Evolutionary conservation across 2,888 invertebrate species (phyloP).

Genomic region (Cyclophora punctaria): DNA sequence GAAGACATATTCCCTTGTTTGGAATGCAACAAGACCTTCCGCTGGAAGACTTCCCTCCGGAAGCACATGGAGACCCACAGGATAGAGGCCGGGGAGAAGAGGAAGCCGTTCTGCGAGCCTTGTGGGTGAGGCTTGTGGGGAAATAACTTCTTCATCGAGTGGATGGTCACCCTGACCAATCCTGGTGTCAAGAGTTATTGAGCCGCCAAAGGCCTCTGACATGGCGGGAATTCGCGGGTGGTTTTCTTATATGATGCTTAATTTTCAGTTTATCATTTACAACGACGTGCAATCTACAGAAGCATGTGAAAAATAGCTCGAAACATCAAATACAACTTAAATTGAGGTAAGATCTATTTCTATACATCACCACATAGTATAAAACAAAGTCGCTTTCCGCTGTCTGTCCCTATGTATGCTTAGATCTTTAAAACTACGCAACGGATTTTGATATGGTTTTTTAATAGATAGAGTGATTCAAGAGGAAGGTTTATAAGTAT

Average conservation of each 20-base stretch:
- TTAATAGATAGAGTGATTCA: too few relatives aligned
- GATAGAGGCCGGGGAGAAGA: slow-evolving; percentile 53
- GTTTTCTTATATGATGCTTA: too few relatives aligned
- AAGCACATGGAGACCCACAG: slow-evolving; percentile 56
- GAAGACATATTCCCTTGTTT: slow-evolving; percentile 38
- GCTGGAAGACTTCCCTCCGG: slow-evolving; percentile 56
- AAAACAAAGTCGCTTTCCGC: too few relatives aligned
- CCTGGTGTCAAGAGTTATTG: too few relatives aligned
- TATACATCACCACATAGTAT: too few relatives aligned
- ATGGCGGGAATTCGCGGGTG: too few relatives aligned
- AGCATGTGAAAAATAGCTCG: slow-evolving; percentile 58
- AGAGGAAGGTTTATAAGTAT: too few relatives aligned
- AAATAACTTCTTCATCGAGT: not conserved
- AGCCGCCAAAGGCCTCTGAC: too few relatives aligned
- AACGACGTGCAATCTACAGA: slow-evolving; percentile 52
- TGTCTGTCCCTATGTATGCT: too few relatives aligned
- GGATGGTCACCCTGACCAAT: too few relatives aligned
- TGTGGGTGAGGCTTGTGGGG: slow-evolving; percentile 39
- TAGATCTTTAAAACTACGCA: too few relatives aligned
- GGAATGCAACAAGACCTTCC: slow-evolving; percentile 46
- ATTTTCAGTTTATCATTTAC: slow-evolving; percentile 49
- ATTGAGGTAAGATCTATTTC: slow-evolving; percentile 35
- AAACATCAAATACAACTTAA: slow-evolving; percentile 62
- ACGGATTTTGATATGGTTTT: too few relatives aligned
- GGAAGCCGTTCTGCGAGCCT: slow-evolving; percentile 55